Evolutionary conservation across 53 echinoderm and acorn worm species (phyloP).

Genomic region (Henricia sp.): DNA sequence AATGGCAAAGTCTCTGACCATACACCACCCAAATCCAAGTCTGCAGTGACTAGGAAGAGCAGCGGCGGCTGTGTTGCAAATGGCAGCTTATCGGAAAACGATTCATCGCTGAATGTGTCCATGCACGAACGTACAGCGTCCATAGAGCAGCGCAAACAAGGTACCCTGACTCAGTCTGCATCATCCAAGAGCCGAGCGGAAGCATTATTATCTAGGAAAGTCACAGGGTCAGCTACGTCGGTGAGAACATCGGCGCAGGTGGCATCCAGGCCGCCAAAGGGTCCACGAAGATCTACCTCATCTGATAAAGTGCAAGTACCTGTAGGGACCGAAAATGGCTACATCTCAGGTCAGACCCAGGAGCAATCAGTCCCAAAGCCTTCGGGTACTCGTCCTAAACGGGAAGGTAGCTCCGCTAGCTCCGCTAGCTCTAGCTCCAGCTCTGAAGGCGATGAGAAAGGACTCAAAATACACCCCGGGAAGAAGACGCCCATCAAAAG

Average conservation of each 20-base stretch:
- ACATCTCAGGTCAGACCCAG: constrained; percentile 24
- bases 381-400: constrained; percentile 10
- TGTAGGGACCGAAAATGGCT: constrained; percentile 47
- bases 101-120: neutral
- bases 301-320: constrained; percentile 53
- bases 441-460: constrained; percentile 52
- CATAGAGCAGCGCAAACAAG: constrained; percentile 43
- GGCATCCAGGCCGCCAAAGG: constrained; percentile 36
- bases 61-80: constrained; percentile 7
- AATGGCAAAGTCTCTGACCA: constrained; percentile 22
- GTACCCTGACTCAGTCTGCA: neutral
- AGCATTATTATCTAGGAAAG: constrained; percentile 38
- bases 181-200: constrained; percentile 35
- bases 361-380: constrained; percentile 15
- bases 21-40: neutral
- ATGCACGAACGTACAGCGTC: constrained; percentile 33
- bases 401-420: constrained; percentile 48
- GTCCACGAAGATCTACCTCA: constrained; percentile 59
- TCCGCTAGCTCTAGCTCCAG: constrained; percentile 56
- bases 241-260: constrained; percentile 30
- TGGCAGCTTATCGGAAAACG: constrained; percentile 21
- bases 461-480: neutral
- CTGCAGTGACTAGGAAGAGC: constrained; percentile 11
- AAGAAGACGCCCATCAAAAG: constrained; percentile 2
- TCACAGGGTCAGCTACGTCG: constrained; percentile 50